Conservation (phyloP, 1,140 invertebrate genomes). For the Pogonomyrmex californicus region DNA sequence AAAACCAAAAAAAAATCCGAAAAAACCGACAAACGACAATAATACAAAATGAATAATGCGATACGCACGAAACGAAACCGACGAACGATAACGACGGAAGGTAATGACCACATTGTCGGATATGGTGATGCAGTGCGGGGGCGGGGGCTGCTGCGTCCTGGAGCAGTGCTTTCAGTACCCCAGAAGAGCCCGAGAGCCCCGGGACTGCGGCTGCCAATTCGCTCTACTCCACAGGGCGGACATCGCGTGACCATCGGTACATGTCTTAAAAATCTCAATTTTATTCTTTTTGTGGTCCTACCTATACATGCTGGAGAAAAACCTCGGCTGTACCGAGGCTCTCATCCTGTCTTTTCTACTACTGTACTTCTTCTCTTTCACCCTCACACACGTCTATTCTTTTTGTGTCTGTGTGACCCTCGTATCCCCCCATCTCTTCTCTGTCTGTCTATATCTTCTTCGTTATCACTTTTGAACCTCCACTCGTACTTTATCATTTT, state of each 20-base stretch:
- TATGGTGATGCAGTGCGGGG: constrained; percentile 87
- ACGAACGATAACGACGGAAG: constrained; percentile 75
- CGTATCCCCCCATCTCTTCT: not conserved
- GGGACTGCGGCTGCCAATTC: constrained; percentile 95
- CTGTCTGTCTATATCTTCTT: constrained; percentile 42
- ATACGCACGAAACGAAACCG: constrained; percentile 57
- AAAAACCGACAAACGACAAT: constrained; percentile 34
- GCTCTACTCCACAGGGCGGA: constrained; percentile 94
- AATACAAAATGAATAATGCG: constrained; percentile 50
- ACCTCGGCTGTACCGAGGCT: constrained; percentile 55
- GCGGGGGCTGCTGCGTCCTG: constrained; percentile 93
- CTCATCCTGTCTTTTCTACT: constrained; percentile 40
- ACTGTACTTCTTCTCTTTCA: constrained; percentile 7
- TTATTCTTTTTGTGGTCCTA: constrained; percentile 68
- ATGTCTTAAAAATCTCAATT: constrained; percentile 68
- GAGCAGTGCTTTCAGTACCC: constrained; percentile 95
- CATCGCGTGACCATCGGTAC: constrained; percentile 88
- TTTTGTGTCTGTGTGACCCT: constrained; percentile 5
- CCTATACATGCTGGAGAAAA: constrained; percentile 52
- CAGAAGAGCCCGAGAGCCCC: constrained; percentile 90
- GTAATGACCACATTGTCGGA: constrained; percentile 86
- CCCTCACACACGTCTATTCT: constrained; percentile 15
- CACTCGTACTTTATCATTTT: constrained; percentile 44
- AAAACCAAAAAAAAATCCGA: constrained; percentile 41
- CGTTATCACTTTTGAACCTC: constrained; percentile 32